Conservation (phyloP, 35 echinoderm and acorn worm species). For the Ophiothrix spiculata region DNA sequence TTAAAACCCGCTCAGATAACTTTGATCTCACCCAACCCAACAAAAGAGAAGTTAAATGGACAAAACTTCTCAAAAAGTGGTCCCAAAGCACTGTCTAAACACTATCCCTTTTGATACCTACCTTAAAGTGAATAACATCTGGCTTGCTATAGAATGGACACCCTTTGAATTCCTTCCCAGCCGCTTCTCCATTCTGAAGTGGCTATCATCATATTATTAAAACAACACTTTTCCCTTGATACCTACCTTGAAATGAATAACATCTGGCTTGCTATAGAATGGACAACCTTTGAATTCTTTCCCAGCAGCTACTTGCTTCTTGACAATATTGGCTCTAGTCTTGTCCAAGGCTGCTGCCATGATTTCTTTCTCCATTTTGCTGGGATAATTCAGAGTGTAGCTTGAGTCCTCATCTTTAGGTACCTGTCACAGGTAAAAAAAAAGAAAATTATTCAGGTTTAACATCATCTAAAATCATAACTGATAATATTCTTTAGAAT, state of each 20-base stretch:
- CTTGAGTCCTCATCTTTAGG: slow-evolving; percentile 77
- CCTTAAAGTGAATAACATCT: slow-evolving; percentile 85
- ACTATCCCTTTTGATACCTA: slow-evolving; percentile 17
- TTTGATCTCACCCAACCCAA: no score
- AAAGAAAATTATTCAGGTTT: no score
- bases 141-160: slow-evolving; percentile 96
- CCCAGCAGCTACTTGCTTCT: slow-evolving; percentile 84
- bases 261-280: slow-evolving; percentile 89
- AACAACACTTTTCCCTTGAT: background rate
- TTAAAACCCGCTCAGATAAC: no score
- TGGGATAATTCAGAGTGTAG: slow-evolving; percentile 62
- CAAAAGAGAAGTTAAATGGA: no score
- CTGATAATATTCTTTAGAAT: no score
- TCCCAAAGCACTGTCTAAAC: no score
- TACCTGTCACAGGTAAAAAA: slow-evolving; percentile 35
- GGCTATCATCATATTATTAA: no score
- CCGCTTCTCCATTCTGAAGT: slow-evolving; percentile 80
- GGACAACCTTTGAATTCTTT: slow-evolving; percentile 94
- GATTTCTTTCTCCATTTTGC: slow-evolving; percentile 91
- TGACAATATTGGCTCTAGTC: slow-evolving; percentile 75
- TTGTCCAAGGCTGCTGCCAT: slow-evolving; percentile 87
- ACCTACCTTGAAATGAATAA: slow-evolving; percentile 87
- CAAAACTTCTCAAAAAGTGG: no score
- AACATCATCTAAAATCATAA: no score
- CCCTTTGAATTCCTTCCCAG: slow-evolving; percentile 91